A percentile compares a stretch with the other conserved stretches of the same genome.
phyloP scores from a whole-genome alignment of 2,888 invertebrate genomes.

The Hartigia nigra region DNA sequence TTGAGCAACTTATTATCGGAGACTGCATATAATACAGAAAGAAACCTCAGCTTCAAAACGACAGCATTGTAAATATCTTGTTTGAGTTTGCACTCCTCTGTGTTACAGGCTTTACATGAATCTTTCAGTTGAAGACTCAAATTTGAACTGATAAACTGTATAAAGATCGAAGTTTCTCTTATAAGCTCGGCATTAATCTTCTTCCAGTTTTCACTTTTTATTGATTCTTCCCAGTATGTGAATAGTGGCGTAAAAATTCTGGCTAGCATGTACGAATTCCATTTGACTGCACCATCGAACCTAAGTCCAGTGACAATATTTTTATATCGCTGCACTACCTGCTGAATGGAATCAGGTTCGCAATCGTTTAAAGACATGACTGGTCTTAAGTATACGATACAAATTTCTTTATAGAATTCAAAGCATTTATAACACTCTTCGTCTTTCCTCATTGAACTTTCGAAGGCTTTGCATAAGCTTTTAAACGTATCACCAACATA shows the following conservation, averaged over 20 bases:
- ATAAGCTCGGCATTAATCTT: slow-evolving; percentile 30
- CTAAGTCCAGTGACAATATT: neutral
- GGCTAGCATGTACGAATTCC: slow-evolving; percentile 26
- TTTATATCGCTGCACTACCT: neutral
- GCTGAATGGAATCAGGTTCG: neutral
- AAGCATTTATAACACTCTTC: slow-evolving; percentile 38
- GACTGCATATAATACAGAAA: slow-evolving; percentile 34
- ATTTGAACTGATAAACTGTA: slow-evolving; percentile 26
- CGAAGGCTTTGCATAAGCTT: slow-evolving; percentile 26
- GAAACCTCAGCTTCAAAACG: slow-evolving; percentile 27
- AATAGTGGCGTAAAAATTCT: slow-evolving; percentile 36
- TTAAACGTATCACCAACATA: slow-evolving; percentile 2
- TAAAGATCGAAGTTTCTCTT: slow-evolving; percentile 30
- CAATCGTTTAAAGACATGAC: neutral
- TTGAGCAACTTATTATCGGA: slow-evolving; percentile 23
- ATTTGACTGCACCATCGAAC: slow-evolving; percentile 17
- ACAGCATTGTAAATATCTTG: slow-evolving; percentile 39
- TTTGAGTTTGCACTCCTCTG: slow-evolving; percentile 31
- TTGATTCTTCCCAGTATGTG: slow-evolving; percentile 38
- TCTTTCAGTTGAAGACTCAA: slow-evolving; percentile 21
- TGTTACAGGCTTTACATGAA: slow-evolving; percentile 38
- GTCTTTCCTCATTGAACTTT: slow-evolving; percentile 21
- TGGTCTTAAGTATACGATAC: slow-evolving; percentile 32
- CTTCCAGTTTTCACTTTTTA: slow-evolving; percentile 19
- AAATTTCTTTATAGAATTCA: slow-evolving; percentile 30